A percentile compares a stretch with the other conserved stretches of the same genome.
Evolutionary conservation across 2,113 vertebrate species (phyloP).

Genomic region (Zingel zingel): DNA sequence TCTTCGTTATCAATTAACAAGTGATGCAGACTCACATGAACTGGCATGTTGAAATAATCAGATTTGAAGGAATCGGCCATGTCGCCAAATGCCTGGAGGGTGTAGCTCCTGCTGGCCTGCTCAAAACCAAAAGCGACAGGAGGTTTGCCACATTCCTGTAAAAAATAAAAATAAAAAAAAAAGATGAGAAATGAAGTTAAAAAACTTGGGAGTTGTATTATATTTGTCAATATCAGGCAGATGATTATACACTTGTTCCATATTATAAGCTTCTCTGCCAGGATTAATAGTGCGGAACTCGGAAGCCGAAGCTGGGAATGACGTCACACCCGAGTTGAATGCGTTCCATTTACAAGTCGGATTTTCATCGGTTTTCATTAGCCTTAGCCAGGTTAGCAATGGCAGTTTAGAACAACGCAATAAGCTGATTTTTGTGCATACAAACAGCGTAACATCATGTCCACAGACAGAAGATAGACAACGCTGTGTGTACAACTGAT

Average conservation of each 20-base stretch:
- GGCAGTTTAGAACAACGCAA: too few relatives aligned
- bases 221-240: background rate
- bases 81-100: constrained; percentile 94
- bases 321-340: too few relatives aligned
- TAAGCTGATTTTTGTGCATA: too few relatives aligned
- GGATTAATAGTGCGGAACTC: background rate
- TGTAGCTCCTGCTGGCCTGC: constrained; percentile 94
- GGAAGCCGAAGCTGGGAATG: too few relatives aligned
- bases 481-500: too few relatives aligned
- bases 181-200: background rate
- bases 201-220: background rate
- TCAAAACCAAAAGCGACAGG: constrained; percentile 98
- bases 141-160: constrained; percentile 96
- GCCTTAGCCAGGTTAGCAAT: too few relatives aligned
- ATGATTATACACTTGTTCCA: background rate
- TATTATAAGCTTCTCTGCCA: constrained; percentile 11
- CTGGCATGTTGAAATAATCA: constrained; percentile 99
- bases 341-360: too few relatives aligned
- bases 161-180: constrained; percentile 18
- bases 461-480: too few relatives aligned
- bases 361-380: too few relatives aligned
- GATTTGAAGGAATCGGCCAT: constrained; percentile 99
- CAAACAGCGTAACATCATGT: too few relatives aligned
- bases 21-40: constrained; percentile 90
- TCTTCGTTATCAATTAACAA: background rate